Base-by-base conservation (phyloP, 2,797 vertebrate genomes). In the Muraenolepis orangiensis region DNA sequence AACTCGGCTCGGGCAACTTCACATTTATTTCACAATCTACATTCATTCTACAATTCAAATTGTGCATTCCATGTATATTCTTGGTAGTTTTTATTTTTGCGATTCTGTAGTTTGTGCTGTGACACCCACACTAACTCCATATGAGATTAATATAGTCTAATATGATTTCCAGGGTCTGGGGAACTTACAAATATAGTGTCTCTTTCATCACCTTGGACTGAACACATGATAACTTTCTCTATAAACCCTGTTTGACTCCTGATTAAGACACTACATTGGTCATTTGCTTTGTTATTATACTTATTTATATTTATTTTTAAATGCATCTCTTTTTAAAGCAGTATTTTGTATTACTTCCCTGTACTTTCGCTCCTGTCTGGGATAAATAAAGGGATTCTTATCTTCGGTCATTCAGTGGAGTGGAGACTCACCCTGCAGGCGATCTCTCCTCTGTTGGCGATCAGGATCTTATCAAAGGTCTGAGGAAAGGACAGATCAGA, bases 371-470 rank as follows among this genome's bases (percentile, higher is more conserved):
- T 1, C 14, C 16, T 6, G 3, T 46, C 13, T 14, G 46, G 18
- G 46, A 51, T 13, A 20, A 5, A 57, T 23, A n/a, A 57, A 57
- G 51, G 6, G 2, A 7, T 7, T 57, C 51, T 23, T 57, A 4
- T 26, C 57, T 64, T 23, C 20, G n/a, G n/a, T 64, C 1, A 23
- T 23, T 23, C 7, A 57, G n/a, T 16, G 16, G 6, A 28, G 66
- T 30, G 10, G 38, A 6, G 32, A 8, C 29, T 96, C 89, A 99
- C 98, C 90, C 98, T 91, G 90, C 98, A 99, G 16, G 98, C 97
- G 80, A 99, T 99, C 91, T 99, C 98, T 87, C 98, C 98, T 96
- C 98, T 95, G 93, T 99, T 99, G 77, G 98, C 98, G 78, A 99
- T 93, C 78, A 99, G 95, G 85, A 99, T 94, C 90, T 99, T 99